Conservation (phyloP, 2,888 invertebrate genomes). For the Limenitis camilla region DNA sequence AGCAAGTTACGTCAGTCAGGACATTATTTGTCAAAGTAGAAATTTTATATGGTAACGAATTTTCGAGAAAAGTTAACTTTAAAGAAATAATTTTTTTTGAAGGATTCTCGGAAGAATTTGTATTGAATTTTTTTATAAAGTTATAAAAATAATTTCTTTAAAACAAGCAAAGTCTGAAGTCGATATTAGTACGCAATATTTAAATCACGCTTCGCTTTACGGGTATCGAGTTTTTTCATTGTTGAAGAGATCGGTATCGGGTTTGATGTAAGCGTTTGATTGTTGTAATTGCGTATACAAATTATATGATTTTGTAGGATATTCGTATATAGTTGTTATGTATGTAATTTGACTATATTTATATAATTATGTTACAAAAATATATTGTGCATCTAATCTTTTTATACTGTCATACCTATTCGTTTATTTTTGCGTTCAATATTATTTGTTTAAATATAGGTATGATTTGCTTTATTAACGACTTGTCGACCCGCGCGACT, state of each 20-base stretch:
- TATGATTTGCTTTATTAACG: too few species aligned
- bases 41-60: too few species aligned
- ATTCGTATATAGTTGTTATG: slow-evolving; percentile 13
- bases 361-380: background rate
- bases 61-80: too few species aligned
- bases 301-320: slow-evolving; percentile 8
- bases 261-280: slow-evolving; percentile 18
- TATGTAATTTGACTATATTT: background rate
- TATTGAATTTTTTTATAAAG: too few species aligned
- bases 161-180: too few species aligned
- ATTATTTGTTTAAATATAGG: too few species aligned
- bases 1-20: too few species aligned
- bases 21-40: too few species aligned
- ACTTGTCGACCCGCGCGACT: too few species aligned
- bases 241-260: slow-evolving; percentile 22
- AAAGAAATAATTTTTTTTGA: too few species aligned
- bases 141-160: too few species aligned
- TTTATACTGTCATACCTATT: background rate
- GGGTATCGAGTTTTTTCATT: slow-evolving; percentile 22
- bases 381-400: background rate
- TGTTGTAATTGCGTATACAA: slow-evolving; percentile 13
- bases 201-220: slow-evolving; percentile 35
- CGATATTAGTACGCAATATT: slow-evolving; percentile 29
- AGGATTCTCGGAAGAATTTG: too few species aligned
- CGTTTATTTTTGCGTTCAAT: background rate